A percentile compares a stretch with the other conserved stretches of the same genome.
phyloP scores from a whole-genome alignment of 2,113 vertebrate species.

The Chamaetylas fuelleborni region DNA sequence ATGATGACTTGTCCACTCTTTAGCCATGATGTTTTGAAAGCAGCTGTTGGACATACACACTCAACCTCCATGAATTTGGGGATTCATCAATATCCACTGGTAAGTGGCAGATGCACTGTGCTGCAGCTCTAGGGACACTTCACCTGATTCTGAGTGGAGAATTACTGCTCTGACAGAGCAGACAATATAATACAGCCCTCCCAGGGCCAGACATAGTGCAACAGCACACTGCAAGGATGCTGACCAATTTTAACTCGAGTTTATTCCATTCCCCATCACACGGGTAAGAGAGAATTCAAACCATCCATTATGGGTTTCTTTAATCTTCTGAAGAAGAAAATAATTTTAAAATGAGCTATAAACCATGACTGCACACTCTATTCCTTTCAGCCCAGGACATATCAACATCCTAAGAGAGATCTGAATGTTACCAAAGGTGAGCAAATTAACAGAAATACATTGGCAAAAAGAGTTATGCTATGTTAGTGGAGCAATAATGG shows the following conservation, averaged over 20 bases:
- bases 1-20: neutral
- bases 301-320: neutral
- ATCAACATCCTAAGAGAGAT: neutral
- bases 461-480: neutral
- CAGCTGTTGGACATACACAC: rapidly evolving
- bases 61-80: neutral
- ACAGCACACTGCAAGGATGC: neutral
- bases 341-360: neutral
- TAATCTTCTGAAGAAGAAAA: neutral
- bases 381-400: neutral
- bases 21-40: neutral
- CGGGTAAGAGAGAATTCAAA: neutral
- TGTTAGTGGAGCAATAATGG: neutral
- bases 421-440: neutral
- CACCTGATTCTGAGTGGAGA: neutral
- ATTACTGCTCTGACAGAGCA: neutral
- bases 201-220: neutral
- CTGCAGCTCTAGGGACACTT: neutral
- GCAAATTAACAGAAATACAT: slow-evolving; percentile 3
- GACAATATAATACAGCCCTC: neutral
- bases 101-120: neutral
- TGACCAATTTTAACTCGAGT: neutral
- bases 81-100: neutral
- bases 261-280: neutral
- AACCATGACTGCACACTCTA: neutral